Conservation (phyloP, 1,140 invertebrate genomes). For the Atopsyche davidsoni region DNA sequence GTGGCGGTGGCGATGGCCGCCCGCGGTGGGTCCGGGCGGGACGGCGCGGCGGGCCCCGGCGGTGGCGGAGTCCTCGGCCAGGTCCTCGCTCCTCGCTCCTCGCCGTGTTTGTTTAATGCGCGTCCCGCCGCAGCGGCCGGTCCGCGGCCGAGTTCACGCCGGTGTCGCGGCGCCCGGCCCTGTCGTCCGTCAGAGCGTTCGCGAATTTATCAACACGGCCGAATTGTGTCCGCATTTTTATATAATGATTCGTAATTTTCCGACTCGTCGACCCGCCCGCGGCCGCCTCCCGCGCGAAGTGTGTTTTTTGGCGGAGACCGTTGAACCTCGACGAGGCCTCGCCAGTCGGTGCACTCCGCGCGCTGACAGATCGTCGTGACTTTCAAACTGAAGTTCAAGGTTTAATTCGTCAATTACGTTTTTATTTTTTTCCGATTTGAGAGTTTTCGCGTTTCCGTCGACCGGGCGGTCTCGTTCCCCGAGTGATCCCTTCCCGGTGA, state of each 20-base stretch:
- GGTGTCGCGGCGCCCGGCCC: conserved; percentile 9
- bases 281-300: too few relatives aligned
- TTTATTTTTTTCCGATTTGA: conserved; percentile 2
- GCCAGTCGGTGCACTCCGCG: too few relatives aligned
- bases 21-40: not conserved
- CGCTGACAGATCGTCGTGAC: conserved; percentile 1
- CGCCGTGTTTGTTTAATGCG: conserved; percentile 8
- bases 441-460: not conserved
- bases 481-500: too few relatives aligned
- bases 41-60: not conserved
- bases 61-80: not conserved
- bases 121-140: conserved; percentile 14
- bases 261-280: too few relatives aligned
- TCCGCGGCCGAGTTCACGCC: conserved; percentile 14
- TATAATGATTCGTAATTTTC: too few relatives aligned
- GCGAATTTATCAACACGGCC: not conserved
- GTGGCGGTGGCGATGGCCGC: not conserved
- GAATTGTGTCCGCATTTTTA: not conserved
- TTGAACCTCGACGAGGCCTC: too few relatives aligned
- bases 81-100: not conserved
- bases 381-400: conserved; percentile 12
- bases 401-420: conserved; percentile 5
- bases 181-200: not conserved
- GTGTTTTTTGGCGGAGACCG: too few relatives aligned
- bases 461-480: not conserved